Evolutionary conservation across 2,113 vertebrate genomes (phyloP), one percentile per base, ranked within the genome.

Genomic region (Cheirogaleus medius): DNA sequence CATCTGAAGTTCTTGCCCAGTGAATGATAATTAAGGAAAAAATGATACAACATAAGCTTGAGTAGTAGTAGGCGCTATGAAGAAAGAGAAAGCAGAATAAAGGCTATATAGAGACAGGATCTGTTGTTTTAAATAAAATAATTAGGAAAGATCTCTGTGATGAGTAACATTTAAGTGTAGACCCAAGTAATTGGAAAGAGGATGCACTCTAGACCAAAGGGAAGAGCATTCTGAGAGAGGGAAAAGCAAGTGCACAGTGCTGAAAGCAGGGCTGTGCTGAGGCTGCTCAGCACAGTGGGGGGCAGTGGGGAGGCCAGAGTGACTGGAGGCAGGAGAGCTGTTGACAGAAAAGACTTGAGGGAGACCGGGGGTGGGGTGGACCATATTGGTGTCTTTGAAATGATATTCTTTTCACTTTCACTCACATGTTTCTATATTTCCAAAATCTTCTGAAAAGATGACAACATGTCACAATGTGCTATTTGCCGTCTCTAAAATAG

Each of bases 321-420:
- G 71, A 69, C 39, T 17, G 23, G 39, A 90, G 54, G 8, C 44
- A 82, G 34, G 21, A 77, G 1, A 34, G 3, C 27, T 18, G 5
- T 9, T 15, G 18, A 29, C 25, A 78, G 17, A 39, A 54, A 49
- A 56, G 37, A 54, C 34, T 37, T 12, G 32, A 82, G n/a, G 25
- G 42, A 58, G 29, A 0, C 1, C 1, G 12, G 8, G 4, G 5
- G 5, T 21, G 39, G 27, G 15, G 1, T 9, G 44, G 77, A 64
- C 4, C 9, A 13, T 1, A 3, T 12, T 7, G 23, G 12, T 17
- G 49, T 49, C 39, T 78, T 74, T 25, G 34, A 8, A 86, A 27
- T 44, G 27, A 42, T 74, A 11, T 23, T 73, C 14, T 42, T 92
- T n/a, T 86, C 73, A 17, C 27, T 60, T 78, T 73, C 34, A 74